Evolutionary conservation across 2,888 invertebrate genomes (phyloP), one percentile per base, ranked within the genome.

Genomic region (Heliconius aoede): DNA sequence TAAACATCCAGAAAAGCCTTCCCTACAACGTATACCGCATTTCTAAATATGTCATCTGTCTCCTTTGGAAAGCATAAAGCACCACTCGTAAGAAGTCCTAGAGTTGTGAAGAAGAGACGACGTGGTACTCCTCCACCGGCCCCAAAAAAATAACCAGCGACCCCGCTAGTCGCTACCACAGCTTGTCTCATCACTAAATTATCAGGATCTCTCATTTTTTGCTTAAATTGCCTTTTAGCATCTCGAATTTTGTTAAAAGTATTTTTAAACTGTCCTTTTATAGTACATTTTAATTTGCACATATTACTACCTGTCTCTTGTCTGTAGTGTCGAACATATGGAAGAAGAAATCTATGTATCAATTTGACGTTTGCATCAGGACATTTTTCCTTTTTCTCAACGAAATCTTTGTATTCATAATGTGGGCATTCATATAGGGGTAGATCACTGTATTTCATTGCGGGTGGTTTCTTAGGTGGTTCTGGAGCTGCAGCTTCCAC

Each of bases 401-500:
- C 0, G 7, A 86, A 86, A 0, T 89, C 85, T 76, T 91, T 89
- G 78, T 91, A 92, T 1, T 88, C 87, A 15, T 82, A 81, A 73
- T 92, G 90, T 0, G 90, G 92, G 3, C 84, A 82, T 68, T 84
- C 76, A 82, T 92, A 91, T 0, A 91, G 26, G 0, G 92, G 89
- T 0, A 93, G 79, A 4, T 93, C 92, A 74, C 84, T 85, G 72
- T 87, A 90, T 76, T 85, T 90, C 91, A 91, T 91, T 4, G 84
- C 84, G 0, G 91, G 89, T 1, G 92, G 92, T 73, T 79, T 88
- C 55, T 83, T 74, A 0, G 90, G 89, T 4, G 81, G 58, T 3
- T 84, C 84, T 0, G 81, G 73, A 0, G 78, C 61, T 0, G 86
- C 88, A 1, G 90, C 89, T 15, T 86, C n/a, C 0, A 91, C 87